phyloP scores from a whole-genome alignment of 2,888 invertebrate genomes.

The Deilephila elpenor region DNA sequence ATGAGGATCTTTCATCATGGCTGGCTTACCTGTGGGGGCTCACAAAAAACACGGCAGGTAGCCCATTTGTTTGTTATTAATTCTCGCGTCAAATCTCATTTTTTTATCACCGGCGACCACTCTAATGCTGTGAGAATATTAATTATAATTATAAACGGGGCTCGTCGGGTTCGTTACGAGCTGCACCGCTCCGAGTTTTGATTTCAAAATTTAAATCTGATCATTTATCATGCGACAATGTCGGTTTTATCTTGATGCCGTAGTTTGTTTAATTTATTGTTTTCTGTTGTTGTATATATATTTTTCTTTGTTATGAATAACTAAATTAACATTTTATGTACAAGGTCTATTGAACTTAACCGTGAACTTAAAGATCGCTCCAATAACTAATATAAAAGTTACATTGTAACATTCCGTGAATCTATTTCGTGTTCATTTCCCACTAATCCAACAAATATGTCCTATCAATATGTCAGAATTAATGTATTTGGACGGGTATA shows the following conservation, averaged over 20 bases:
- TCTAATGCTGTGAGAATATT: slow-evolving; percentile 84
- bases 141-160: slow-evolving; percentile 84
- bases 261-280: slow-evolving; percentile 62
- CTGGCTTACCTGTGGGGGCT: slow-evolving; percentile 77
- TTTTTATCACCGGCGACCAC: slow-evolving; percentile 75
- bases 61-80: slow-evolving; percentile 85
- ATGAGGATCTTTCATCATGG: slow-evolving; percentile 80
- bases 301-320: slow-evolving; percentile 43
- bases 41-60: slow-evolving; percentile 84
- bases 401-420: slow-evolving; percentile 7
- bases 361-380: slow-evolving; percentile 2
- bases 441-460: slow-evolving; percentile 18
- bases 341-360: slow-evolving; percentile 32
- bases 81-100: slow-evolving; percentile 82
- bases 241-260: slow-evolving; percentile 76
- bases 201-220: slow-evolving; percentile 81
- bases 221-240: slow-evolving; percentile 83
- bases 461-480: slow-evolving; percentile 26
- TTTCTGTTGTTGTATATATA: slow-evolving; percentile 46
- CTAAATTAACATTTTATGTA: slow-evolving; percentile 42
- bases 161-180: slow-evolving; percentile 77
- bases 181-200: slow-evolving; percentile 71
- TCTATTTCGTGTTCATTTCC: not conserved
- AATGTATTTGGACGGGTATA: slow-evolving; percentile 20
- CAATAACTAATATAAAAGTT: not conserved